Percentiles rank a stretch among this genome's conserved stretches.
Conservation (phyloP, 2,797 vertebrate genomes). For the Gambusia yucatana region DNA sequence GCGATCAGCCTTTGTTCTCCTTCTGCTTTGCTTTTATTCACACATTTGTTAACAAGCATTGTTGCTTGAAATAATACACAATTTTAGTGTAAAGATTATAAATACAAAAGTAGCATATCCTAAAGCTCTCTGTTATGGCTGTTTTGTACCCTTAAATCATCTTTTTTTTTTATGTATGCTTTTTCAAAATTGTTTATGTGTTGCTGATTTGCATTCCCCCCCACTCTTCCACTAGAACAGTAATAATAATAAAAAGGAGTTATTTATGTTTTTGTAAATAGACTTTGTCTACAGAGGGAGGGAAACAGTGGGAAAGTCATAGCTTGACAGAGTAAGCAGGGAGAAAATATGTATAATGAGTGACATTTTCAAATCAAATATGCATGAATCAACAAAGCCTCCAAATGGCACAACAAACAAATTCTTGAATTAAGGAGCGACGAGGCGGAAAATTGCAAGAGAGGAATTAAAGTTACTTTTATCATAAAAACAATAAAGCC, state of each 20-base stretch:
- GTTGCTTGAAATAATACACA: not conserved
- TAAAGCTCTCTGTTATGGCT: slow-evolving; percentile 7
- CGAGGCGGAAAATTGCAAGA: slow-evolving; percentile 69
- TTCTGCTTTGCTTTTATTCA: not conserved
- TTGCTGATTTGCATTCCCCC: not conserved
- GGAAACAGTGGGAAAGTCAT: slow-evolving; percentile 21
- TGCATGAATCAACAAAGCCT: slow-evolving; percentile 75
- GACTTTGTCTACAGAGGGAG: slow-evolving; percentile 27
- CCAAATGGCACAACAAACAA: slow-evolving; percentile 68
- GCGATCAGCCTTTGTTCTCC: not conserved
- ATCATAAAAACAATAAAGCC: slow-evolving; percentile 30
- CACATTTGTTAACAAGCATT: not conserved
- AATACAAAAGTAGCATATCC: slow-evolving; percentile 5
- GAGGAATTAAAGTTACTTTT: slow-evolving; percentile 55
- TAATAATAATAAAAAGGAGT: slow-evolving; percentile 16
- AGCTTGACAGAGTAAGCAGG: slow-evolving; percentile 31
- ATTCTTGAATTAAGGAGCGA: slow-evolving; percentile 66
- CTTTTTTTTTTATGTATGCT: not conserved
- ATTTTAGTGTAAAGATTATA: slow-evolving; percentile 1
- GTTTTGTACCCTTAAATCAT: not conserved
- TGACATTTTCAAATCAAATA: slow-evolving; percentile 78
- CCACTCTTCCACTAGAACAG: slow-evolving; percentile 1
- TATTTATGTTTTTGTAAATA: slow-evolving; percentile 49
- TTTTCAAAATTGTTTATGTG: slow-evolving; percentile 10
- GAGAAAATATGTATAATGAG: slow-evolving; percentile 66